A percentile compares a stretch with the other conserved stretches of the same genome.
Evolutionary conservation across 92 coral and sea anemone genomes (phyloP).

Genomic region (Palythoa caribaeorum): DNA sequence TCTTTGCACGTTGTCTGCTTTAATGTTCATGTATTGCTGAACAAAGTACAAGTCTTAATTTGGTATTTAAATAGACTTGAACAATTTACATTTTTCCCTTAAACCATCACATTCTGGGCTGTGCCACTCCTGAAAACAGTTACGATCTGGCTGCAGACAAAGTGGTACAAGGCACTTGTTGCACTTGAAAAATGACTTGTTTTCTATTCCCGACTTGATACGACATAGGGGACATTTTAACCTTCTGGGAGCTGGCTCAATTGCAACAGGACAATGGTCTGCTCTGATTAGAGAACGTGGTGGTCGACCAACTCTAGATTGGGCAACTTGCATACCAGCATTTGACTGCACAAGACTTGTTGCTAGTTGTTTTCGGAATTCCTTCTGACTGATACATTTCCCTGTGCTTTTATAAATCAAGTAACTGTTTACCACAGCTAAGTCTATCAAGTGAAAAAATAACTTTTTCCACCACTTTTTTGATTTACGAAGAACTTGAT

Average conservation of each 20-base stretch:
- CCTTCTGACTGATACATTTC: neutral
- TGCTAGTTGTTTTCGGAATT: neutral
- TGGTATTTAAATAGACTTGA: neutral
- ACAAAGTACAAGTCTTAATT: neutral
- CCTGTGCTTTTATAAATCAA: conserved; percentile 8
- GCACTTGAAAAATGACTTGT: conserved; percentile 7
- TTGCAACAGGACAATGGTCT: neutral
- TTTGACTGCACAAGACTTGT: conserved; percentile 5
- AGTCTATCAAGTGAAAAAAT: conserved; percentile 48
- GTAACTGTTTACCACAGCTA: conserved; percentile 47
- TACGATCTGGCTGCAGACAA: conserved; percentile 9
- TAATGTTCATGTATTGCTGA: neutral
- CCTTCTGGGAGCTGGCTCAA: conserved; percentile 4
- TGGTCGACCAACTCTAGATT: conserved; percentile 6
- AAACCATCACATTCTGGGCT: neutral
- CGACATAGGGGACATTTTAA: conserved; percentile 10
- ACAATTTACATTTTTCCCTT: neutral
- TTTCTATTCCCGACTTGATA: conserved; percentile 11
- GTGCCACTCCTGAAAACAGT: conserved; percentile 8
- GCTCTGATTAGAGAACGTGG: conserved; percentile 8
- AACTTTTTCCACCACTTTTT: conserved; percentile 52
- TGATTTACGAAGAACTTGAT: conserved; percentile 28
- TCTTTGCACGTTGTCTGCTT: neutral
- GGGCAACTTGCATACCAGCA: conserved; percentile 6
- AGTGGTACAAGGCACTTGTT: conserved; percentile 8